These are phyloP conservation scores for Tuberolachnus salignus DNA, from an alignment of 2,888 invertebrate species.

Conservation along the genomic window DNA sequence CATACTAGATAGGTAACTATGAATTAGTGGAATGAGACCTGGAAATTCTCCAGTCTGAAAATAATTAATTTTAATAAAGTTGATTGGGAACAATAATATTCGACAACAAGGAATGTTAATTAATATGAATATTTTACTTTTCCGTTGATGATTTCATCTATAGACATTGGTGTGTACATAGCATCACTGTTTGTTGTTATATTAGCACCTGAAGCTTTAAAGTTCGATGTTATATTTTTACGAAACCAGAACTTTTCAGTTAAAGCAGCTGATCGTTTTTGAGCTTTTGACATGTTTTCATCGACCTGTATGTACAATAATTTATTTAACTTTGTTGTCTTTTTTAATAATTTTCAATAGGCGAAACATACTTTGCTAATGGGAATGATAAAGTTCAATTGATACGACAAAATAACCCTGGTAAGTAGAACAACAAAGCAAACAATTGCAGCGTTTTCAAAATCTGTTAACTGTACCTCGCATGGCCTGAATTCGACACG, in stretches of 20 bases:
- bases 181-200: slow-evolving; percentile 48
- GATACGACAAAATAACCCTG: slow-evolving; percentile 93
- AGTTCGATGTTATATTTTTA: slow-evolving; percentile 71
- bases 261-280: slow-evolving; percentile 84
- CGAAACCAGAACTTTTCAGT: slow-evolving; percentile 95
- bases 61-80: neutral
- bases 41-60: slow-evolving; percentile 84
- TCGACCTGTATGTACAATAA: slow-evolving; percentile 69
- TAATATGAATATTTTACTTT: slow-evolving; percentile 68
- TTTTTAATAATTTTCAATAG: neutral
- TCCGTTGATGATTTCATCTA: slow-evolving; percentile 97
- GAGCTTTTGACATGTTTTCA: slow-evolving; percentile 96
- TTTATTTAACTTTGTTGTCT: neutral
- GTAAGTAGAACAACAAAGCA: slow-evolving; percentile 97
- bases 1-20: slow-evolving; percentile 91
- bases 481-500: slow-evolving; percentile 99
- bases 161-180: slow-evolving; percentile 72
- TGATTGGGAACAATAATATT: neutral
- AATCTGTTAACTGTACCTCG: slow-evolving; percentile 97
- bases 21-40: slow-evolving; percentile 91
- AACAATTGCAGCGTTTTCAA: slow-evolving; percentile 98
- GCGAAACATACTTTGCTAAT: slow-evolving; percentile 80
- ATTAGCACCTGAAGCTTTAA: slow-evolving; percentile 60
- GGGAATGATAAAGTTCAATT: slow-evolving; percentile 94
- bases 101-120: too few species aligned